Evolutionary conservation across 2,797 vertebrate species (phyloP), one percentile per base, ranked within the genome.

Genomic region (Megalops cyprinoides): DNA sequence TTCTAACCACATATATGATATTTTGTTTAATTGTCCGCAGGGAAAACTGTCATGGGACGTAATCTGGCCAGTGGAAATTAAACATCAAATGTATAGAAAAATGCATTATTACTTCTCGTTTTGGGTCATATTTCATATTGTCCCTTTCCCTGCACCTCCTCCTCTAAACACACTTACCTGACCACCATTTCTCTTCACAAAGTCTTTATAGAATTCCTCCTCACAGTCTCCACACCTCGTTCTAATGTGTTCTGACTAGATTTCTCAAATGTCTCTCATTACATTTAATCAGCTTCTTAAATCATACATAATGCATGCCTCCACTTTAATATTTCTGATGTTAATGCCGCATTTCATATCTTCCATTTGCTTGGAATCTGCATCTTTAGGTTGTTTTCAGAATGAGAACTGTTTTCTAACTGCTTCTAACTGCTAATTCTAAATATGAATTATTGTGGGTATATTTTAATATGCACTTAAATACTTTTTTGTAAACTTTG

Each of bases 211-310:
- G 56, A 60, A 67, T 34, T 37, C 15, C 20, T 67, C 62, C 31
- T 69, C 44, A 42, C 37, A 23, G 20, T 20, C 65, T 9, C 5
- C 37, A 42, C 20, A 69, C 12, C 65, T 42, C 65, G 7, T 34
- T 67, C 37, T 37, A 7, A 5, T 37, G 44, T n/a, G 18, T 18
- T 20, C 37, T 42, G 65, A 69, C 44, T 69, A 42, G 39, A 42
- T 9, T 69, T 42, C 39, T 69, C 65, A 1, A 18, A 18, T 42
- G 37, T 42, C 39, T 69, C 65, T 69, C 65, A 2, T 42, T 69
- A 15, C 37, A 42, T 69, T 69, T 39, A 34, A 69, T 37, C 65
- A 44, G 69, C 65, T 69, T 18, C 39, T 69, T 69, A 69, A 69
- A 69, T 8, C 65, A 18, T 39, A 42, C 44, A 34, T 69, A 15